Base-by-base conservation (phyloP, 1,140 invertebrate species). In the Micrasema minimum region DNA sequence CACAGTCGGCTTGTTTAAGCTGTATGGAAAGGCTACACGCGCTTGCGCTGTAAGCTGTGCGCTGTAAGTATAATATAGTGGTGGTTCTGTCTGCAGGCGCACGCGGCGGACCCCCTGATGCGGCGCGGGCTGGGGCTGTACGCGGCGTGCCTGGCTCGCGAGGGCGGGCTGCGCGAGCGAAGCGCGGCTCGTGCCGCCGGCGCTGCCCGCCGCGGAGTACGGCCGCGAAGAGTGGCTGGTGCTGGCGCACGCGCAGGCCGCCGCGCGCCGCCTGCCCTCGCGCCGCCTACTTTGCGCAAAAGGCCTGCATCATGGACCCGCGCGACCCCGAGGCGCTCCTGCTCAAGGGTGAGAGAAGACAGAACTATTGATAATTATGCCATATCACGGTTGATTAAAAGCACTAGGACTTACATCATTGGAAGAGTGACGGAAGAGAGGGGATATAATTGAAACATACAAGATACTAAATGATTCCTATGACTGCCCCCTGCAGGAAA, bases 241-340 rank as follows among this genome's bases (percentile, higher is more conserved):
- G 5, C 48, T 75, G 11, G 73, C 73, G 16, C 73, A 75, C 67
- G 46, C 67, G 14, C 73, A 75, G 31, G 59, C 67, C 0, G 73
- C 72, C 18, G 50, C 53, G 14, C 23, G 61, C 11, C 35, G 53
- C 6, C 55, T 75, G 16, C 69, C 70, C n/a, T 10, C 38, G 78
- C 65, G 80, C 81, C 12, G 78, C 77, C n/a, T 81, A 80, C 74
- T 82, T 82, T 75, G 79, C 75, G 4, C 78, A 81, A 46, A 79
- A 85, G 77, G 82, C 84, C 3, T 82, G 80, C 66, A 55, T 77
- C 3, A 64, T 82, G 48, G 76, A 78, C 62, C 77, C 73, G 23
- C 71, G 76, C 50, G 87, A 87, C 79, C 84, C 92, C 12, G 92
- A 94, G 78, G 91, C 90, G 2, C 82, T 92, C 12, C 83, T 94